phyloP scores from a whole-genome alignment of 2,113 vertebrate species.

The Nipponia nippon region DNA sequence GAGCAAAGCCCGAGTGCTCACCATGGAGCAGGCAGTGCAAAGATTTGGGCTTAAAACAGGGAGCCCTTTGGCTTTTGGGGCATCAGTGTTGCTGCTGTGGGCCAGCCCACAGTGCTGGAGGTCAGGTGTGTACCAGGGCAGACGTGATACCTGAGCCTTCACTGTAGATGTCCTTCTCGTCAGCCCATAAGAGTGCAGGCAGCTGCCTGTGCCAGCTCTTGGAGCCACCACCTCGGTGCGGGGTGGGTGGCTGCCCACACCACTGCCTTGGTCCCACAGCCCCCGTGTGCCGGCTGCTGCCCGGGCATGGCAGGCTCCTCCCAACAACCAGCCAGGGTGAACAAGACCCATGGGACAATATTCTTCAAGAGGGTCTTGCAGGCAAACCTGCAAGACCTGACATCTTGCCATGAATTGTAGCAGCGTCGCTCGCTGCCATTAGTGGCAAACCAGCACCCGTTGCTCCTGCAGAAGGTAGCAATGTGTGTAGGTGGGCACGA shows the following conservation, averaged over 20 bases:
- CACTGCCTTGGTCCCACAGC: neutral
- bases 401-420: fast-evolving
- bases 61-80: neutral
- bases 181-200: neutral
- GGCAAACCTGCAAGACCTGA: neutral
- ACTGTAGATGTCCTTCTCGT: neutral
- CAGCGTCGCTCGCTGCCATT: fast-evolving
- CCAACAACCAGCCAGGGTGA: neutral
- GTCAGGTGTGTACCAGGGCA: neutral
- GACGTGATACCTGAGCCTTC: neutral
- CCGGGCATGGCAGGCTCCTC: neutral
- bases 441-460: fast-evolving
- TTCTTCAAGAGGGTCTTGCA: neutral
- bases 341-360: fast-evolving
- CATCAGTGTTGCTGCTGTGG: neutral
- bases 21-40: neutral
- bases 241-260: neutral
- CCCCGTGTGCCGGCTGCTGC: neutral
- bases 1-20: neutral
- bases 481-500: neutral
- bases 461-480: neutral
- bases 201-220: neutral
- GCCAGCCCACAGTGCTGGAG: neutral
- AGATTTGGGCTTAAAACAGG: neutral
- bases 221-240: fast-evolving